These are phyloP conservation scores for Nerophis ophidion DNA, from an alignment of 2,113 vertebrate species.

Conservation along the genomic window DNA sequence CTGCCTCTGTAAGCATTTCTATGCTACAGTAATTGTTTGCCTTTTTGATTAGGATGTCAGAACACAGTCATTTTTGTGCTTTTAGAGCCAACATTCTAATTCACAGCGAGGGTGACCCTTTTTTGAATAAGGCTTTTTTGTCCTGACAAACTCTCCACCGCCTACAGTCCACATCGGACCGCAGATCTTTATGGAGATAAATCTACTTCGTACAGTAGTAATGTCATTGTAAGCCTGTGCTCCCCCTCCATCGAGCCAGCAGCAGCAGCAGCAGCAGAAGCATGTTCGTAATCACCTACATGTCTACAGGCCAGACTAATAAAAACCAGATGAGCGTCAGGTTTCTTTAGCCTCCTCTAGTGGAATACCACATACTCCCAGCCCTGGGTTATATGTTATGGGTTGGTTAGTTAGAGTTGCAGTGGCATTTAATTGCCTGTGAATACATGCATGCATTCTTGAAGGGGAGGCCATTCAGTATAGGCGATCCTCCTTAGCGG, in stretches of 20 bases:
- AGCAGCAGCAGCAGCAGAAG: slow-evolving; percentile 4
- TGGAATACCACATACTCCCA: background rate
- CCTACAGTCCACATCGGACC: slow-evolving; percentile 17
- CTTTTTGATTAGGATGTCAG: background rate
- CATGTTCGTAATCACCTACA: slow-evolving; percentile 30
- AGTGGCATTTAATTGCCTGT: slow-evolving; percentile 22
- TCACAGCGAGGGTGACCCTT: no score
- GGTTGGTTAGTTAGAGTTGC: slow-evolving; percentile 20
- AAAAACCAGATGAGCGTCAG: slow-evolving; percentile 29
- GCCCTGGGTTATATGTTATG: slow-evolving; percentile 20
- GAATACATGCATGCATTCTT: background rate
- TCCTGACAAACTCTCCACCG: slow-evolving; percentile 18
- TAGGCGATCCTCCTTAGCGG: no score
- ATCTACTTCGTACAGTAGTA: slow-evolving; percentile 24
- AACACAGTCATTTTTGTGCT: slow-evolving; percentile 10
- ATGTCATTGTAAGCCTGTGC: slow-evolving; percentile 24
- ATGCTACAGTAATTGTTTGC: no score
- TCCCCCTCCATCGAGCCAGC: slow-evolving; percentile 3
- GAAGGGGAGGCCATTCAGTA: background rate
- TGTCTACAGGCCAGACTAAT: slow-evolving; percentile 25
- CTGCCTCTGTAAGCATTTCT: no score
- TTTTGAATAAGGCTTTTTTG: background rate
- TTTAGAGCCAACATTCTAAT: background rate
- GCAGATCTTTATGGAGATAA: slow-evolving; percentile 25
- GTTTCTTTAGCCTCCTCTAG: slow-evolving; percentile 11